Percentiles rank a stretch among this genome's conserved stretches.
Conservation (phyloP, 2,888 invertebrate genomes). For the Hydroisotoma schaefferi region DNA sequence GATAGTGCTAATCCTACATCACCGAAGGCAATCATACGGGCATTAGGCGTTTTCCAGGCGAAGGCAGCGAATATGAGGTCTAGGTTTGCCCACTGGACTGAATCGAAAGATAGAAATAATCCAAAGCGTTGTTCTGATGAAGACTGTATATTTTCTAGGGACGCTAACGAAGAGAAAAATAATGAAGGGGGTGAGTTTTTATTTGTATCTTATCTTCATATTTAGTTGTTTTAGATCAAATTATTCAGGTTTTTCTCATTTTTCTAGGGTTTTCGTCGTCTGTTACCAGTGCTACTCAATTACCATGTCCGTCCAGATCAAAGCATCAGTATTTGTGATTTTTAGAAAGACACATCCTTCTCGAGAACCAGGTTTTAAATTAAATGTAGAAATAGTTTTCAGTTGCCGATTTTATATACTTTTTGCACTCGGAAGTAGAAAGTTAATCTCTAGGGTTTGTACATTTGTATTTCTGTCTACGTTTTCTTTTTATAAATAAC, state of each 20-base stretch:
- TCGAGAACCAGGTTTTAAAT: too few relatives aligned
- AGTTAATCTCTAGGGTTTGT: too few relatives aligned
- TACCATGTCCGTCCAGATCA: constrained; percentile 18
- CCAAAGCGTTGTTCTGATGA: constrained; percentile 10
- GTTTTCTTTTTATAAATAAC: too few relatives aligned
- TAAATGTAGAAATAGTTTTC: too few relatives aligned
- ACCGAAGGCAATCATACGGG: constrained; percentile 44
- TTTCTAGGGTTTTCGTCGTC: neutral
- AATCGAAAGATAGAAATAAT: constrained; percentile 31
- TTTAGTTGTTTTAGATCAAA: constrained; percentile 3
- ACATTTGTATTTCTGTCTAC: too few relatives aligned
- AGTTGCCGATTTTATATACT: too few relatives aligned
- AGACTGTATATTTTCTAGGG: too few relatives aligned
- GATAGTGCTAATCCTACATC: constrained; percentile 29
- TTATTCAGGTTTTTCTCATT: neutral
- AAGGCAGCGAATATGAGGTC: constrained; percentile 46
- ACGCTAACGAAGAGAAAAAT: neutral
- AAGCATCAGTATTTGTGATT: constrained; percentile 43
- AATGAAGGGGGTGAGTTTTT: constrained; percentile 16
- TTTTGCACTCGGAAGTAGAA: too few relatives aligned
- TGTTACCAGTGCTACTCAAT: constrained; percentile 6
- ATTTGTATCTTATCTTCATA: neutral
- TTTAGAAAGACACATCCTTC: neutral
- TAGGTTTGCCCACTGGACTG: constrained; percentile 42
- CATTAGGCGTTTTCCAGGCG: constrained; percentile 46